Evolutionary conservation across 2,113 vertebrate genomes (phyloP).

Genomic region (Channa argus): DNA sequence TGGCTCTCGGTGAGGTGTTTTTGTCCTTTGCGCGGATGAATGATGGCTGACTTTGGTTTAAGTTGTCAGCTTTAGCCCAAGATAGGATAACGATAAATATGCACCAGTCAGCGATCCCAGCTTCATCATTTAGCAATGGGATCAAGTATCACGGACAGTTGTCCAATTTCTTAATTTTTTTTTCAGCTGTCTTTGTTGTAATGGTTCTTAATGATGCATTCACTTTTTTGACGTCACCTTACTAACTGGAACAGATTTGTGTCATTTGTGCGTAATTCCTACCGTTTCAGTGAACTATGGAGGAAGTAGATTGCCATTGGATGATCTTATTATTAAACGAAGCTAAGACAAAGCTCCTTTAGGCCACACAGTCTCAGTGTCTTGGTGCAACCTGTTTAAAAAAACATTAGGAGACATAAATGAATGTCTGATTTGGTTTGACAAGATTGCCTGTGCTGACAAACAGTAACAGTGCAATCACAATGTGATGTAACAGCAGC

Average conservation of each 20-base stretch:
- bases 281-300: too few species aligned
- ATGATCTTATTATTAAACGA: too few species aligned
- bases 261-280: too few species aligned
- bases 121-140: not conserved
- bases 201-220: not conserved
- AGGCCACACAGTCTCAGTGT: not conserved
- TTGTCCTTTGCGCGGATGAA: not conserved
- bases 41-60: too few species aligned
- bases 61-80: not conserved
- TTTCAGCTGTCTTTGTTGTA: not conserved
- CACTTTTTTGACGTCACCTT: too few species aligned
- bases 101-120: too few species aligned
- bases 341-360: too few species aligned
- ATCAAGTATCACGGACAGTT: too few species aligned
- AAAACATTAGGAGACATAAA: not conserved
- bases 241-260: too few species aligned
- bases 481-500: slow-evolving; percentile 44
- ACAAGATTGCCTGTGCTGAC: not conserved
- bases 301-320: too few species aligned
- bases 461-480: slow-evolving; percentile 20
- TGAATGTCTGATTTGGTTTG: not conserved
- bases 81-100: too few species aligned
- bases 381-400: not conserved
- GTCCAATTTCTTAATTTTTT: not conserved
- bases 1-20: not conserved